These are phyloP conservation scores for Pinna nobilis DNA, from an alignment of 1,140 invertebrate genomes.

Conservation along the genomic window DNA sequence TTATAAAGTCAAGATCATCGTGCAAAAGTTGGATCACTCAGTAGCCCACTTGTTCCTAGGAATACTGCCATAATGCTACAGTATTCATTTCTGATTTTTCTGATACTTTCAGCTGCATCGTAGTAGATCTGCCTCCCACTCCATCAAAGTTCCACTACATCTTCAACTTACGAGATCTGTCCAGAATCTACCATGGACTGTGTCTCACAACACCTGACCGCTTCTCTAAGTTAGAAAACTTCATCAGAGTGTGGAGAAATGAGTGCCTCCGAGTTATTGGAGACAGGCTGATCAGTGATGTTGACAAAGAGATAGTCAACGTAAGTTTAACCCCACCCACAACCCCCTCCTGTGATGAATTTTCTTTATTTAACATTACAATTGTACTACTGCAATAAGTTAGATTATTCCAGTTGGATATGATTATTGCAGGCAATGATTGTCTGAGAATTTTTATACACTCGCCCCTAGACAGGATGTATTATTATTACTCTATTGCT, in stretches of 20 bases:
- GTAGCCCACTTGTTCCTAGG: too few species aligned
- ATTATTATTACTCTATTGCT: too few species aligned
- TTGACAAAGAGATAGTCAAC: slow-evolving; percentile 75
- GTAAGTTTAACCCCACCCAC: too few species aligned
- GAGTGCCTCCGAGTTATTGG: slow-evolving; percentile 90
- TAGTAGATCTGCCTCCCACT: slow-evolving; percentile 88
- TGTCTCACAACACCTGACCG: slow-evolving; percentile 83
- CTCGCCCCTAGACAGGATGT: too few species aligned
- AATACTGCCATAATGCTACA: too few species aligned
- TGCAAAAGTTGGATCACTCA: too few species aligned
- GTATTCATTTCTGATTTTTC: background rate
- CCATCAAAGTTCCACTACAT: slow-evolving; percentile 96
- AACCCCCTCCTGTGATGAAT: background rate
- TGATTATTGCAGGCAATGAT: too few species aligned
- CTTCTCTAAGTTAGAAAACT: slow-evolving; percentile 81
- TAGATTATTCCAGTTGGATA: too few species aligned
- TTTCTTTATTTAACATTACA: too few species aligned
- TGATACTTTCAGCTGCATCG: slow-evolving; percentile 76
- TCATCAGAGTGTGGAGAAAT: slow-evolving; percentile 91
- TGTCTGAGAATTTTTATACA: too few species aligned
- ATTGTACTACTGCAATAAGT: too few species aligned
- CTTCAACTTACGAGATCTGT: slow-evolving; percentile 93
- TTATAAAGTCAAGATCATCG: too few species aligned
- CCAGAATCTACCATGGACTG: slow-evolving; percentile 86
- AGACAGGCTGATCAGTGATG: slow-evolving; percentile 86